These are phyloP conservation scores for Columba livia DNA, from an alignment of 2,113 vertebrate species.

Conservation along the genomic window DNA sequence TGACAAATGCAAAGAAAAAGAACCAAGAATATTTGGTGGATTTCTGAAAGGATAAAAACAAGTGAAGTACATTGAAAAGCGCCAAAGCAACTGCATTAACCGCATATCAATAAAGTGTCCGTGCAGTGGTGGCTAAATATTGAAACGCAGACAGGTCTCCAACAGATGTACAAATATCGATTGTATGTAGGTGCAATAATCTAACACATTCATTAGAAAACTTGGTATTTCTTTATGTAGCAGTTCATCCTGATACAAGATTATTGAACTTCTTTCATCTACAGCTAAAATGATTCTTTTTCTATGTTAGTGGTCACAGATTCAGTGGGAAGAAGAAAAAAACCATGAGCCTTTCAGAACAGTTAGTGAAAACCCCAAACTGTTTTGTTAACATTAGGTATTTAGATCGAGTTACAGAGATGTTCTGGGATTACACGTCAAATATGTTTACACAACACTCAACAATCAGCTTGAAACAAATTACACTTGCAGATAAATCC, in stretches of 20 bases:
- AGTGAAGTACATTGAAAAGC: slow-evolving; percentile 63
- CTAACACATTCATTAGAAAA: slow-evolving; percentile 71
- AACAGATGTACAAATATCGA: slow-evolving; percentile 56
- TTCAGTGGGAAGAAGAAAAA: slow-evolving; percentile 29
- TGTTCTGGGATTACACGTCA: slow-evolving; percentile 28
- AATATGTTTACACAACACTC: slow-evolving; percentile 31
- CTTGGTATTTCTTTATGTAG: slow-evolving; percentile 43
- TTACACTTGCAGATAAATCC: slow-evolving; percentile 50
- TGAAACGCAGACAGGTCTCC: slow-evolving; percentile 52
- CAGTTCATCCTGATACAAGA: slow-evolving; percentile 70
- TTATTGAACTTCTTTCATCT: slow-evolving; percentile 60
- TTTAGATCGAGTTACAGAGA: slow-evolving; percentile 49
- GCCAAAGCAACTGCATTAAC: slow-evolving; percentile 62
- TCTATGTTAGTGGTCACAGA: slow-evolving; percentile 37
- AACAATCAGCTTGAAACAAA: slow-evolving; percentile 47
- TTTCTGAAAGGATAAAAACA: slow-evolving; percentile 61
- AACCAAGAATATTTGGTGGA: slow-evolving; percentile 63
- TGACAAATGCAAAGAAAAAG: slow-evolving; percentile 73
- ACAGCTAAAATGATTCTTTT: slow-evolving; percentile 39
- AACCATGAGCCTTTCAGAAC: slow-evolving; percentile 26
- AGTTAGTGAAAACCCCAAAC: not conserved
- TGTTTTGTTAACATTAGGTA: not conserved
- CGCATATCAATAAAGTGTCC: slow-evolving; percentile 54
- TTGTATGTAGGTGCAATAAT: slow-evolving; percentile 55
- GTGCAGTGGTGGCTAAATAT: slow-evolving; percentile 57